Evolutionary conservation across 1,140 invertebrate genomes (phyloP).

Genomic region (Nasonia longicornis): DNA sequence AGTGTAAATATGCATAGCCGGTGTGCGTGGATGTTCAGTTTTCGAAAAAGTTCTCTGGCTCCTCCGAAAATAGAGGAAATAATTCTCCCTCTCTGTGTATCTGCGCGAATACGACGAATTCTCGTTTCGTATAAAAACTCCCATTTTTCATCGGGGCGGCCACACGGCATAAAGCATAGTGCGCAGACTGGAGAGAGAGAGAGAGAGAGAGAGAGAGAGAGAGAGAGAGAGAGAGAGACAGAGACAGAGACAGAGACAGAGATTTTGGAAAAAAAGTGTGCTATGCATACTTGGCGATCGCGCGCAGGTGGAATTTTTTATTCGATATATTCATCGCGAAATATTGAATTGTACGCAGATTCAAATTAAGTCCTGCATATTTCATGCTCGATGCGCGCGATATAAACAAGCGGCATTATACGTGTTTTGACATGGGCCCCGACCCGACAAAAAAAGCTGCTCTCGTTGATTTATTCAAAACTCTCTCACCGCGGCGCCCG

Average conservation of each 20-base stretch:
- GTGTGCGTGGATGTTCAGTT: background rate
- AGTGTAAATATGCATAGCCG: background rate
- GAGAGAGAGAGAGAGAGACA: background rate
- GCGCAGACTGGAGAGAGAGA: background rate
- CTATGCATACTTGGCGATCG: background rate
- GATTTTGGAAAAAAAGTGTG: background rate
- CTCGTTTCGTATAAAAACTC: background rate
- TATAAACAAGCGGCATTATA: background rate
- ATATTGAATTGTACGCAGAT: background rate
- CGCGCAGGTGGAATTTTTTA: background rate
- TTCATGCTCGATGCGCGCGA: background rate
- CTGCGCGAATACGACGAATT: background rate
- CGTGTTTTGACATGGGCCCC: background rate
- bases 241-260: background rate
- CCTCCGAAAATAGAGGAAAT: background rate
- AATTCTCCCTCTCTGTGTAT: background rate
- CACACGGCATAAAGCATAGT: background rate
- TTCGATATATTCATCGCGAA: background rate
- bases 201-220: background rate
- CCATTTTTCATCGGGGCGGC: background rate
- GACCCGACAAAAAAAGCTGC: background rate
- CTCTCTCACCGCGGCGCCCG: background rate
- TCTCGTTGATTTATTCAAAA: background rate
- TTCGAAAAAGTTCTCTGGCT: background rate
- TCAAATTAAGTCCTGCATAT: background rate